Conservation (phyloP, 2,888 invertebrate species). For the Megaustenia siamemsis region DNA sequence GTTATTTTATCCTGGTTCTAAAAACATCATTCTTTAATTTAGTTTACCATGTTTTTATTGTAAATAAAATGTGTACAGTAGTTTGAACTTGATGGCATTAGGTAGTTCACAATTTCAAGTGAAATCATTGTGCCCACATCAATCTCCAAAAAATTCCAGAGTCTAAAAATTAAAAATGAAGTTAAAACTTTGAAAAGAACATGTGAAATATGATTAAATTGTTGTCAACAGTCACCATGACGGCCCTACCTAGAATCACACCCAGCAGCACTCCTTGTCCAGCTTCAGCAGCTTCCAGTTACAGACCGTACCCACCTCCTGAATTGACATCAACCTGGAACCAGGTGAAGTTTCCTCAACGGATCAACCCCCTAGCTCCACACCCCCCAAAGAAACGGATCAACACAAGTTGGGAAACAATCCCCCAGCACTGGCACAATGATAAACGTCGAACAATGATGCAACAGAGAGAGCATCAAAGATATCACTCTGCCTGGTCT, state of each 20-base stretch:
- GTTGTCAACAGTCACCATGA: conserved; percentile 54
- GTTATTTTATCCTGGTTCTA: too few relatives aligned
- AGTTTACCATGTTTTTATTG: too few relatives aligned
- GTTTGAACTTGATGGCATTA: too few relatives aligned
- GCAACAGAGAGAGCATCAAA: conserved; percentile 76
- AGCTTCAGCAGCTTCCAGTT: conserved; percentile 51
- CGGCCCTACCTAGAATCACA: conserved; percentile 71
- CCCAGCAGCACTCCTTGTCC: conserved; percentile 65
- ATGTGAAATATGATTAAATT: not conserved
- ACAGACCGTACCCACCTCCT: conserved; percentile 72
- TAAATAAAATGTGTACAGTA: too few relatives aligned
- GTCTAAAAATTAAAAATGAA: too few relatives aligned
- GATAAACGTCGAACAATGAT: conserved; percentile 73
- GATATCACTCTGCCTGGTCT: conserved; percentile 78
- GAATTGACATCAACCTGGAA: conserved; percentile 71
- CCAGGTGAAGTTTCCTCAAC: conserved; percentile 66
- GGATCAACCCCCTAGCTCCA: conserved; percentile 76
- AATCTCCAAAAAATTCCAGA: too few relatives aligned
- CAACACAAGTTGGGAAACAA: conserved; percentile 76
- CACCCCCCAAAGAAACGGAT: conserved; percentile 72
- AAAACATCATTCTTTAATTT: too few relatives aligned
- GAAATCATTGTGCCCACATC: too few relatives aligned
- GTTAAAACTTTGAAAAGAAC: not conserved
- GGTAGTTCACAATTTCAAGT: too few relatives aligned
- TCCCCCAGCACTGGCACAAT: conserved; percentile 76